These are phyloP conservation scores for Microctonus hyperodae DNA, from an alignment of 2,888 invertebrate species.

Conservation along the genomic window DNA sequence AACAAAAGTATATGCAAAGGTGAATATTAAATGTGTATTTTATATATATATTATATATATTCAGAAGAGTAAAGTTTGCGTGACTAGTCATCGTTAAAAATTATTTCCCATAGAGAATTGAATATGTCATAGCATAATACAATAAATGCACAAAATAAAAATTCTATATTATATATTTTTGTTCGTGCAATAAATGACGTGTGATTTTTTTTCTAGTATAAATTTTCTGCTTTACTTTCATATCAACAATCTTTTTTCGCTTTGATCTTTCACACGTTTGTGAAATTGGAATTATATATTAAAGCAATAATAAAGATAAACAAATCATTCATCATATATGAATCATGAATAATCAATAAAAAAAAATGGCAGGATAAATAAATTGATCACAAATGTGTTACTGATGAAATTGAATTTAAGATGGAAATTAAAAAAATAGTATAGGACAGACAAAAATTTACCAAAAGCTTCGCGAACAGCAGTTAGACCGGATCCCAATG, in stretches of 20 bases:
- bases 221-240: background rate
- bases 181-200: background rate
- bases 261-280: background rate
- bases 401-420: no score
- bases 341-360: background rate
- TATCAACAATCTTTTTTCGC: background rate
- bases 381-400: background rate
- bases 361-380: no score
- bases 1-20: background rate
- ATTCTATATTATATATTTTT: no score
- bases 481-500: slow-evolving; percentile 47
- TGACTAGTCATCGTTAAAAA: background rate
- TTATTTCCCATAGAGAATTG: background rate
- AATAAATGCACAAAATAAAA: no score
- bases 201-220: background rate
- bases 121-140: no score
- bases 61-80: background rate
- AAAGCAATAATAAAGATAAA: background rate
- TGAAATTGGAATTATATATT: background rate
- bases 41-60: background rate
- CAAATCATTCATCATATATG: background rate
- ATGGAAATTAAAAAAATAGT: background rate
- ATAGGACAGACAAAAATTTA: slow-evolving; percentile 35
- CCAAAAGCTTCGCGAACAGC: slow-evolving; percentile 56
- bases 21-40: no score